These are phyloP conservation scores for Rhea americana DNA, from an alignment of 2,113 vertebrate genomes.

Conservation along the genomic window DNA sequence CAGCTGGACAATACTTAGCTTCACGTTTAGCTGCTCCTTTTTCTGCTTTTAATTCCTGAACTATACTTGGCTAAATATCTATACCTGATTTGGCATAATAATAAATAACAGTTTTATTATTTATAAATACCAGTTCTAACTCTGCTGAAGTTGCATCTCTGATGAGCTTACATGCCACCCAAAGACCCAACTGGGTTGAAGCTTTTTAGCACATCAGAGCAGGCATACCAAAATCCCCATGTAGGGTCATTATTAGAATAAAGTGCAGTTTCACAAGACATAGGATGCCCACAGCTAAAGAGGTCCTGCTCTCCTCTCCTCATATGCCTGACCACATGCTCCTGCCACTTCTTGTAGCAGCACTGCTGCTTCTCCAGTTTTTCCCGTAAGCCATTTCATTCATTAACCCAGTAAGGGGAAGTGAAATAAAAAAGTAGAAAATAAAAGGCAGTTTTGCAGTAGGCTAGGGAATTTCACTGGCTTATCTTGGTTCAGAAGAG, in stretches of 20 bases:
- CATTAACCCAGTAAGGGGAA: neutral
- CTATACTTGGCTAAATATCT: neutral
- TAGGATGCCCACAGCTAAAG: neutral
- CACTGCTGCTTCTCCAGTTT: neutral
- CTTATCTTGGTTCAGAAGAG: neutral
- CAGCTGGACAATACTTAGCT: neutral
- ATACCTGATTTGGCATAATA: neutral
- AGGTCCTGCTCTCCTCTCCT: neutral
- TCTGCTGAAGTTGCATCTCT: neutral
- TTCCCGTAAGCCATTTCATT: neutral
- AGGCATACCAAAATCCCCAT: neutral
- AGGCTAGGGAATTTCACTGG: neutral
- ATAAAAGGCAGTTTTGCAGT: neutral
- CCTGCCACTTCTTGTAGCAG: neutral
- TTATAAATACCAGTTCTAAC: neutral
- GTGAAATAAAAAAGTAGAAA: neutral
- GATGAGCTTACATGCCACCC: neutral
- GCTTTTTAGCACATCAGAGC: neutral
- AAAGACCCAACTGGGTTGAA: neutral
- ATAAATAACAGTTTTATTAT: no score
- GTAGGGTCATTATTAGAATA: neutral
- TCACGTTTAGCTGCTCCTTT: neutral
- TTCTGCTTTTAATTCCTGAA: neutral
- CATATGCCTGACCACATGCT: neutral
- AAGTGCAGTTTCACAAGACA: neutral